Percentiles rank a stretch among this genome's conserved stretches.
These are phyloP conservation scores for Eubucco bourcierii DNA, from an alignment of 2,113 vertebrate species.

Conservation along the genomic window DNA sequence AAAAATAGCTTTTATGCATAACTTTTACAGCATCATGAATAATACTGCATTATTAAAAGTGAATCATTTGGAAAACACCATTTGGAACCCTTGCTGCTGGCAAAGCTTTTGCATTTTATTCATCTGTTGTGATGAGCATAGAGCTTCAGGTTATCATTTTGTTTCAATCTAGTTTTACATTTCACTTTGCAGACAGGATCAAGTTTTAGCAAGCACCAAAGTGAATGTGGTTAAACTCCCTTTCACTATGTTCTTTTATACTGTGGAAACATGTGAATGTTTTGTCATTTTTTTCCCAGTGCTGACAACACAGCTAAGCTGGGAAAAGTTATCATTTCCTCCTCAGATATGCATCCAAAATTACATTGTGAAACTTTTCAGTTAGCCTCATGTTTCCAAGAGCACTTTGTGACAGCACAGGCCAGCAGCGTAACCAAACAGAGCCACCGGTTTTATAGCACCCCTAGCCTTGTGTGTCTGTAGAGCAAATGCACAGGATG, in stretches of 20 bases:
- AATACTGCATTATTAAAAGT: constrained; percentile 13
- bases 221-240: background rate
- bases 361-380: background rate
- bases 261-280: background rate
- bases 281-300: background rate
- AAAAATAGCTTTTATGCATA: constrained; percentile 1
- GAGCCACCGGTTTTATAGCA: background rate
- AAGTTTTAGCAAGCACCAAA: constrained; percentile 30
- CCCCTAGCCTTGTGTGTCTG: background rate
- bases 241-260: background rate
- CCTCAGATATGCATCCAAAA: background rate
- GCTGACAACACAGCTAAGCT: background rate
- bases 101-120: constrained; percentile 24
- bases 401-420: background rate
- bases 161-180: background rate
- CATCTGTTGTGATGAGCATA: background rate
- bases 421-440: background rate
- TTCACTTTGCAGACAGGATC: background rate
- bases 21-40: background rate
- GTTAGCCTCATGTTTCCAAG: background rate
- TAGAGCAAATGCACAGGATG: background rate
- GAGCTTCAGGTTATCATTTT: constrained; percentile 7
- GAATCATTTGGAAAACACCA: background rate
- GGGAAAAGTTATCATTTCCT: background rate
- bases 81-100: background rate